Evolutionary conservation across 1,140 invertebrate species (phyloP).

Genomic region (Pseudomyrmex concolor): DNA sequence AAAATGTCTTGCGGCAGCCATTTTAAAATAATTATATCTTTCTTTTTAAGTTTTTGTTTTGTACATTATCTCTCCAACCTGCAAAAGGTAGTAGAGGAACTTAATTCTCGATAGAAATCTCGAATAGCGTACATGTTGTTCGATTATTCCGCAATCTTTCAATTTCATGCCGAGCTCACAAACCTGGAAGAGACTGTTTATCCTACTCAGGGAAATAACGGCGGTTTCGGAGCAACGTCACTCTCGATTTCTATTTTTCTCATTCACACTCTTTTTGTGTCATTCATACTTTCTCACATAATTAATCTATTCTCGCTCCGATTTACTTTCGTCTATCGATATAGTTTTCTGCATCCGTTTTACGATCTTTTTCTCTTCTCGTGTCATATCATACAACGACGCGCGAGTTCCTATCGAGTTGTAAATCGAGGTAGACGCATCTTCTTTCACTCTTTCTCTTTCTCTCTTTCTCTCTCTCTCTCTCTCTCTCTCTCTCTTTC

Average conservation of each 20-base stretch:
- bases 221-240: slow-evolving; percentile 55
- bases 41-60: slow-evolving; percentile 55
- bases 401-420: slow-evolving; percentile 65
- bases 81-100: not conserved
- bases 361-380: not conserved
- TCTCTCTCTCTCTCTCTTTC: not conserved
- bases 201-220: slow-evolving; percentile 68
- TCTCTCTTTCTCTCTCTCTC: not conserved
- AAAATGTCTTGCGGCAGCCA: no score
- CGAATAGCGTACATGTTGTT: slow-evolving; percentile 46
- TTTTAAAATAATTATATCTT: slow-evolving; percentile 15
- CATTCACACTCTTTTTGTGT: not conserved
- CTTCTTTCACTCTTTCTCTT: slow-evolving; percentile 8
- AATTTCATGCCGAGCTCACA: slow-evolving; percentile 34
- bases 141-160: slow-evolving; percentile 49
- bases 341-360: slow-evolving; percentile 38
- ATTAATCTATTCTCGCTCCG: not conserved
- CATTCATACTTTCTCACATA: slow-evolving; percentile 26
- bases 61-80: slow-evolving; percentile 34
- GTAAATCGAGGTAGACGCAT: slow-evolving; percentile 68
- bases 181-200: slow-evolving; percentile 68
- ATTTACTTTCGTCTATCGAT: slow-evolving; percentile 23
- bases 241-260: not conserved
- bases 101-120: slow-evolving; percentile 65
- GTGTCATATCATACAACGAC: slow-evolving; percentile 22